Evolutionary conservation across 1,140 invertebrate genomes (phyloP), one percentile per base, ranked within the genome.

Genomic region (Mya arenaria): DNA sequence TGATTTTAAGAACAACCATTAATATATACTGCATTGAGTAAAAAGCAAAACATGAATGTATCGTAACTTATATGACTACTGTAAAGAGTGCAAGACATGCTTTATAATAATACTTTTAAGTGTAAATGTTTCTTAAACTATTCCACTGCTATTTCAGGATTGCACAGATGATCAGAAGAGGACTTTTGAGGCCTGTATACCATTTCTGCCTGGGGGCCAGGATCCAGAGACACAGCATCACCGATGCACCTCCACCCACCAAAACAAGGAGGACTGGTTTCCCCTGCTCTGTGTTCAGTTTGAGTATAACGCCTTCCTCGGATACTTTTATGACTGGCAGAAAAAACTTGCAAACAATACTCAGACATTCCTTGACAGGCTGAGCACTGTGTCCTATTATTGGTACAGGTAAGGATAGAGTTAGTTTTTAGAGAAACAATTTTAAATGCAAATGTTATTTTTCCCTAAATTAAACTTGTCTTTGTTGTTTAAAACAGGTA

Each of bases 231-330:
- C 52, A 3, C 44, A 74, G 44, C 69, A 80, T 5, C 74, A 84
- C 65, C 80, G 62, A 25, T 90, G 87, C 80, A 19, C 52, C 28
- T 87, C 87, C 28, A 62, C 62, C 5, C 80, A 84, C 4, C 73
- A 77, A n/a, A 58, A 84, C 30, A 85, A 85, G 48, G 80, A 71
- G 10, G 88, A 90, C 82, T 89, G 87, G 88, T 89, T 86, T 65
- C 85, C 83, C n/a, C 36, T 89, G 19, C 78, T 86, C 37, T 90
- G 89, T 84, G 87, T 90, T 13, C 44, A 84, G 69, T 87, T 84
- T 65, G 87, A 90, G 74, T 80, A 83, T 65, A 89, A 86, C 63
- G 83, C 79, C 28, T 80, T 84, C 28, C 85, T 90, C 8, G 87
- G 89, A 4, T 62, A 83, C 52, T 89, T 83, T 73, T 86, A 86